phyloP scores from a whole-genome alignment of 2,888 invertebrate genomes.

The Bombyx huttoni region DNA sequence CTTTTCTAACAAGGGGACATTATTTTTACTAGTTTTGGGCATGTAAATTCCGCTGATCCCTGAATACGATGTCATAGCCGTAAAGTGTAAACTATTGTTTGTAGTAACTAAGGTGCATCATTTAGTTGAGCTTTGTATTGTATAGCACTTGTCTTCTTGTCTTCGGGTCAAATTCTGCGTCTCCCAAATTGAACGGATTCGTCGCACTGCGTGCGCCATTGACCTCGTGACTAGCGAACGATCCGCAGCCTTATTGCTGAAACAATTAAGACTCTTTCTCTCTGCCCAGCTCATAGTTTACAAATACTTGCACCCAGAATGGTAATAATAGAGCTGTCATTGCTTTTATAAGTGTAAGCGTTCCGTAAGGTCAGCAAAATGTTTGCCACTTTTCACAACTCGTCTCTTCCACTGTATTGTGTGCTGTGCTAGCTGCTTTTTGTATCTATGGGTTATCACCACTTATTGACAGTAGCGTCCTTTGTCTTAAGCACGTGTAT shows the following conservation, averaged over 20 bases:
- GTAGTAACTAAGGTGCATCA: constrained; percentile 64
- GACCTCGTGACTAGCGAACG: constrained; percentile 18
- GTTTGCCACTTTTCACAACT: constrained; percentile 66
- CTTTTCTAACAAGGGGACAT: constrained; percentile 68
- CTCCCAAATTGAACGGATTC: constrained; percentile 32
- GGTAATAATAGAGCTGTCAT: constrained; percentile 73
- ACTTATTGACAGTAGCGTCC: constrained; percentile 56
- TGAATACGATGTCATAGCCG: constrained; percentile 26
- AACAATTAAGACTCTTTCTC: constrained; percentile 30
- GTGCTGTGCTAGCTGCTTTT: constrained; percentile 73
- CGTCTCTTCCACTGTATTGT: constrained; percentile 70
- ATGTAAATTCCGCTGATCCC: constrained; percentile 66
- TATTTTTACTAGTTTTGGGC: constrained; percentile 67
- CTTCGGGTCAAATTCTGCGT: constrained; percentile 37
- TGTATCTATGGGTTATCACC: constrained; percentile 70
- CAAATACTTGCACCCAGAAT: constrained; percentile 61
- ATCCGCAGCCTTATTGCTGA: not conserved
- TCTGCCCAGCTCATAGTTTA: constrained; percentile 54
- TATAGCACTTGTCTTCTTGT: constrained; percentile 54
- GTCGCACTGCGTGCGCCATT: constrained; percentile 33
- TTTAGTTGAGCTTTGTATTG: constrained; percentile 62
- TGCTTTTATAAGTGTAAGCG: constrained; percentile 70
- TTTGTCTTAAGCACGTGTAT: constrained; percentile 49
- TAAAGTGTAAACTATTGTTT: constrained; percentile 49
- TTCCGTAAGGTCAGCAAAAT: constrained; percentile 65